phyloP scores from a whole-genome alignment of 2,113 vertebrate genomes.

The Mixornis gularis region DNA sequence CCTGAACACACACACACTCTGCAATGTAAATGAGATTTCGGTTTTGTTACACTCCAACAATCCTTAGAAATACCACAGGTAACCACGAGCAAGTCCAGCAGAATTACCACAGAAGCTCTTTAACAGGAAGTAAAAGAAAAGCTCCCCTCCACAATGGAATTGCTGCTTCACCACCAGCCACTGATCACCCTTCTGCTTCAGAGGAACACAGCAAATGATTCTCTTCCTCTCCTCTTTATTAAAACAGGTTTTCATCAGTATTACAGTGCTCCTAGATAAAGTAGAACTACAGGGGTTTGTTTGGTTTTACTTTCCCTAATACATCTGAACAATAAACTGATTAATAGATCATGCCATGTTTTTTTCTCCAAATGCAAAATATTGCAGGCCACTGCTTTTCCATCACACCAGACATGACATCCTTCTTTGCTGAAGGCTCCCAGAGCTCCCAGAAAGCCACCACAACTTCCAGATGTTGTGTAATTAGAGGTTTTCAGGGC shows the following conservation, averaged over 20 bases:
- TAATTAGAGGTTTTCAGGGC: neutral
- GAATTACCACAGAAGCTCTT: neutral
- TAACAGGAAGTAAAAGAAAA: neutral
- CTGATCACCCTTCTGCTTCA: neutral
- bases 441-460: neutral
- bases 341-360: neutral
- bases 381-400: neutral
- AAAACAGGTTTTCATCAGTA: neutral
- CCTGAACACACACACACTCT: neutral
- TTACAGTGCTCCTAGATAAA: neutral
- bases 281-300: accelerated
- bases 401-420: neutral
- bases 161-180: neutral
- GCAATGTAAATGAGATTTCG: neutral
- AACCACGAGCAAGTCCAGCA: neutral
- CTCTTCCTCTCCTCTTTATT: neutral
- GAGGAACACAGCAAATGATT: neutral
- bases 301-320: neutral
- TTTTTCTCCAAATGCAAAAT: neutral
- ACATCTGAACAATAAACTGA: neutral
- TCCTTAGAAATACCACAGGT: neutral
- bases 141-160: neutral
- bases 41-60: neutral
- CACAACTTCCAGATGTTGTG: neutral
- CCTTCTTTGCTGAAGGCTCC: neutral